phyloP scores from a whole-genome alignment of 2,888 invertebrate genomes.

The Hedya salicella region DNA sequence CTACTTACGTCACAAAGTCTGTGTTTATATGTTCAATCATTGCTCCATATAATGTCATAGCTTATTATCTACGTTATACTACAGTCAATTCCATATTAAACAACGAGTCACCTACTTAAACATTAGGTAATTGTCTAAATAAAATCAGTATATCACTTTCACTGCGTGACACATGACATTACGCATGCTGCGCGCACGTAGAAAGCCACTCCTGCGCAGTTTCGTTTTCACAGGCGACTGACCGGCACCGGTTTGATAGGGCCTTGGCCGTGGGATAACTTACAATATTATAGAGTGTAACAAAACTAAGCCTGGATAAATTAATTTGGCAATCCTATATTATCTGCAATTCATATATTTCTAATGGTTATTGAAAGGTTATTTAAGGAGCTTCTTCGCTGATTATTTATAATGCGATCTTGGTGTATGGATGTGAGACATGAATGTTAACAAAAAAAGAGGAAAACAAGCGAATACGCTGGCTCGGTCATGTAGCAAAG shows the following conservation, averaged over 20 bases:
- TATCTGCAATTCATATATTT: too few species aligned
- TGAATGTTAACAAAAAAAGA: too few species aligned
- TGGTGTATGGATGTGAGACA: too few species aligned
- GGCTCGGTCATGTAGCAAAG: too few species aligned
- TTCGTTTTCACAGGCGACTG: slow-evolving; percentile 33
- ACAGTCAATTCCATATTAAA: slow-evolving; percentile 11
- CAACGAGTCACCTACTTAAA: slow-evolving; percentile 26
- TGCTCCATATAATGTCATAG: neutral
- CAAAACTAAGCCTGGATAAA: too few species aligned
- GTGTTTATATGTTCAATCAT: too few species aligned
- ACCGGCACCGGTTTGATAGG: slow-evolving; percentile 23
- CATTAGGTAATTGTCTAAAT: slow-evolving; percentile 31
- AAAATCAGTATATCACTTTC: slow-evolving; percentile 36
- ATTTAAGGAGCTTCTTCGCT: too few species aligned
- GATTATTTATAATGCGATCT: too few species aligned
- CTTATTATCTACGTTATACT: neutral
- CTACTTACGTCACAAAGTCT: too few species aligned
- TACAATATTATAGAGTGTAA: neutral
- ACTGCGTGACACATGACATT: slow-evolving; percentile 33
- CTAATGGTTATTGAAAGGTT: too few species aligned
- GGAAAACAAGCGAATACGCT: too few species aligned
- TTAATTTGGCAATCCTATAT: too few species aligned
- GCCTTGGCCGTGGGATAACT: slow-evolving; percentile 26
- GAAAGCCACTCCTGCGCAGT: slow-evolving; percentile 33
- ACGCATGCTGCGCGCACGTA: slow-evolving; percentile 30